These are phyloP conservation scores for Micrastur ruficollis DNA, from an alignment of 2,797 vertebrate genomes.

Conservation along the genomic window DNA sequence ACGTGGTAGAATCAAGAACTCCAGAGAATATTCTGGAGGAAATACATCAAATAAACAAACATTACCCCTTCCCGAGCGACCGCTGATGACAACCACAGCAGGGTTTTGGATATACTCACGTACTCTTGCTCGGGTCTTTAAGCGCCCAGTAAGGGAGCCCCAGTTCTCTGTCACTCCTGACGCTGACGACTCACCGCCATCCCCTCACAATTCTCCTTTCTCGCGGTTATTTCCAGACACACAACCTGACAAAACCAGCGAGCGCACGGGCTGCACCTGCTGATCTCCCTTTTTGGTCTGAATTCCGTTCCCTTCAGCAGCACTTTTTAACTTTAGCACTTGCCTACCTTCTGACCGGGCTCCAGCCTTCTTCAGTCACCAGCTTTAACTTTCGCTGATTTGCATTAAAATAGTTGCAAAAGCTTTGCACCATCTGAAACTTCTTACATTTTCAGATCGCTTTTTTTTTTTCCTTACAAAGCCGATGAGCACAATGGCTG, in stretches of 20 bases:
- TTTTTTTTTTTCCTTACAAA: neutral
- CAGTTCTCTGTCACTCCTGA: neutral
- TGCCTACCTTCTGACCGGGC: neutral
- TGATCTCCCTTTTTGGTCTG: neutral
- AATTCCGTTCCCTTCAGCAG: neutral
- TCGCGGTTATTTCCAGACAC: neutral
- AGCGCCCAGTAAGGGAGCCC: neutral
- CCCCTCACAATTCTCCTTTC: neutral
- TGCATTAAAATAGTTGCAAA: no score
- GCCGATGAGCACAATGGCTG: neutral
- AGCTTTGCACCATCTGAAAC: neutral
- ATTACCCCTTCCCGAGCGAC: neutral
- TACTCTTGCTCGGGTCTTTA: neutral
- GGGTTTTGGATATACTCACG: fast-evolving
- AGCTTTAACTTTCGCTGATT: neutral
- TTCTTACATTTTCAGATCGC: neutral
- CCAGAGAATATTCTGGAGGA: neutral
- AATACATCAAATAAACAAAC: neutral
- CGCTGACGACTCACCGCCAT: neutral
- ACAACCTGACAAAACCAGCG: neutral
- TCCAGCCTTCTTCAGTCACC: neutral
- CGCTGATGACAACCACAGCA: neutral
- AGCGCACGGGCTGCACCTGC: neutral
- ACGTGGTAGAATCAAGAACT: neutral
- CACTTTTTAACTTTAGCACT: neutral